Evolutionary conservation across 2,888 invertebrate species (phyloP).

Genomic region (Celastrina argiolus): DNA sequence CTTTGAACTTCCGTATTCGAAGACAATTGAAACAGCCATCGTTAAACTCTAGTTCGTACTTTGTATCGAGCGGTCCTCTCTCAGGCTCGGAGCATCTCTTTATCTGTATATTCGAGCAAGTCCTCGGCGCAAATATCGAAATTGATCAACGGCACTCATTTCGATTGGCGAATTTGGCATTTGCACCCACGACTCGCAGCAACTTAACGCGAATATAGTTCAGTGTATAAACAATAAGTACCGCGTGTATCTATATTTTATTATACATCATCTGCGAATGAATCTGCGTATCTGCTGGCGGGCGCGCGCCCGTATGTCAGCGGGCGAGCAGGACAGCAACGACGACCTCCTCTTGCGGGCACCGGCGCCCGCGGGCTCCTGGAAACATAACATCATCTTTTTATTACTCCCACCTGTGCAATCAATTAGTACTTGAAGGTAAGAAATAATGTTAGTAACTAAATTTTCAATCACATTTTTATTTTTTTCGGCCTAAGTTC

Average conservation of each 20-base stretch:
- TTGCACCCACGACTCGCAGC: background rate
- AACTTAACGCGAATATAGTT: background rate
- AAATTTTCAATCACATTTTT: too few relatives aligned
- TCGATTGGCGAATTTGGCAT: background rate
- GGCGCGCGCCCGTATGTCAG: conserved; percentile 3
- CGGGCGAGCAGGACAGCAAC: background rate
- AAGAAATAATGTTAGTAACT: too few relatives aligned
- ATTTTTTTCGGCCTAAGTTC: too few relatives aligned
- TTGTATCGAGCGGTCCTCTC: background rate
- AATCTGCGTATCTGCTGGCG: background rate
- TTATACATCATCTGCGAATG: conserved; percentile 6
- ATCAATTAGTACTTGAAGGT: too few relatives aligned
- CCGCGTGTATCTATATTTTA: conserved; percentile 15
- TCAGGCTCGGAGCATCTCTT: background rate
- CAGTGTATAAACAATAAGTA: background rate
- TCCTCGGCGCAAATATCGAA: background rate
- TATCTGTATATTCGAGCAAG: background rate
- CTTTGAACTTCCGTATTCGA: background rate
- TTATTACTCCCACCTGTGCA: too few relatives aligned
- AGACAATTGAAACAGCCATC: background rate
- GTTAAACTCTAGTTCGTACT: background rate
- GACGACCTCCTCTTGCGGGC: background rate
- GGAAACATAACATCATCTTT: background rate
- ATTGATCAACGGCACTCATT: background rate
- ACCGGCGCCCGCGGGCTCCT: background rate